phyloP scores from a whole-genome alignment of 53 echinoderm and acorn worm genomes.

The Stichopus horrens region DNA sequence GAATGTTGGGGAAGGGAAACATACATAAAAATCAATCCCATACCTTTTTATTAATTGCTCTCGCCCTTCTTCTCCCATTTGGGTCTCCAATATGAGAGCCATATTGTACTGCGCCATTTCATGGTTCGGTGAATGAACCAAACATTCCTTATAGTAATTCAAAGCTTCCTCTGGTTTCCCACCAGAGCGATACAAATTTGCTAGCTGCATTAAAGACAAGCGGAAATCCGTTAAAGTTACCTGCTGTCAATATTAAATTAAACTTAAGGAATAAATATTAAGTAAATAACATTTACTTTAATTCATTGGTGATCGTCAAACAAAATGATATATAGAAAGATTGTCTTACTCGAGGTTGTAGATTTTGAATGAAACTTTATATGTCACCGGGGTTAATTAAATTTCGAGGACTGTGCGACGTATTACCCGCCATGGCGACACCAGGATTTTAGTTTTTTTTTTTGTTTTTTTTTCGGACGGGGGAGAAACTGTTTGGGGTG shows the following conservation, averaged over 20 bases:
- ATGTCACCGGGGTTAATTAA: no score
- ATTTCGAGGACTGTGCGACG: no score
- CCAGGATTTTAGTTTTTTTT: no score
- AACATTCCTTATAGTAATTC: conserved; percentile 22
- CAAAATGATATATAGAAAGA: no score
- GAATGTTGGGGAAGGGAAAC: not conserved
- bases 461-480: no score
- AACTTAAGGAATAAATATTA: not conserved
- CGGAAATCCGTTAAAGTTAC: no score
- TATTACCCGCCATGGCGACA: no score
- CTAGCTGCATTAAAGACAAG: not conserved
- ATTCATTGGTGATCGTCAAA: not conserved
- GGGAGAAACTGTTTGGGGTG: no score
- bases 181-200: not conserved
- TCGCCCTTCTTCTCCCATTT: not conserved
- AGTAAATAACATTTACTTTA: not conserved
- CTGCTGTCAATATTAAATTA: no score
- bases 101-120: conserved; percentile 15
- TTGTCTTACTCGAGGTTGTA: not conserved
- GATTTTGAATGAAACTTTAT: not conserved
- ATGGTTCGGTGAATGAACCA: not conserved
- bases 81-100: not conserved
- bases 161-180: not conserved
- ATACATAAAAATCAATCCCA: not conserved
- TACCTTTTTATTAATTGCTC: not conserved